Base-by-base conservation (phyloP, 2,797 vertebrate genomes). In the Pogonophryne albipinna region DNA sequence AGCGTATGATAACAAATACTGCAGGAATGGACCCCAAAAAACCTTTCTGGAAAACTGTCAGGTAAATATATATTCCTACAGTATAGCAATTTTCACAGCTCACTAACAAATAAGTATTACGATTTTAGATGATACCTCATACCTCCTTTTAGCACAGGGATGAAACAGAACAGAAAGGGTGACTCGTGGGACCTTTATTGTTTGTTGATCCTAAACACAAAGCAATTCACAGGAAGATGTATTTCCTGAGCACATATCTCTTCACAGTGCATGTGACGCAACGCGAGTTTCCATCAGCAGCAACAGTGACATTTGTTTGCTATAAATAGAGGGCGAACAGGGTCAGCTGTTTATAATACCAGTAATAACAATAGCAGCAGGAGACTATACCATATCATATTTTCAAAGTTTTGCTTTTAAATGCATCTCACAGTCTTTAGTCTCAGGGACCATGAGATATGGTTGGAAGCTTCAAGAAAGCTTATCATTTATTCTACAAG, bases 251-350 rank as follows among this genome's bases (percentile, higher is more conserved):
- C 0, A 0, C 34, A 38, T 49, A 27, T 27, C 23, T 27, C 23
- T 3, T 2, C 20, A 23, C 20, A 27, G 23, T 27, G 23, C 23
- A 27, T 27, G 23, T 27, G 23, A 27, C 23, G 23, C 23, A 27
- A 27, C 76, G 50, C 61, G 31, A 14, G 20, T 71, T 73, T 13
- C 23, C 11, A 0, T 59, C 34, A 50, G 53, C 59, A 64, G 49
- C 47, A 50, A 49, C 59, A 64, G 49, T 38, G 17, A 20, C 57
- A 75, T 75, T 64, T 67, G 65, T 80, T 75, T 66, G 34, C 45
- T 59, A 62, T 67, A 70, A 60, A 84, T 10, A 75, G 9, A 63
- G 19, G 19, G 27, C 3, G 12, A 52, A 42, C 55, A 17, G 27
- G 16, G 17, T 34, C 19, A 71, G 60, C 47, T 19, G 41, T 74